Evolutionary conservation across 2,113 vertebrate genomes (phyloP).

Genomic region (Nasalis larvatus): DNA sequence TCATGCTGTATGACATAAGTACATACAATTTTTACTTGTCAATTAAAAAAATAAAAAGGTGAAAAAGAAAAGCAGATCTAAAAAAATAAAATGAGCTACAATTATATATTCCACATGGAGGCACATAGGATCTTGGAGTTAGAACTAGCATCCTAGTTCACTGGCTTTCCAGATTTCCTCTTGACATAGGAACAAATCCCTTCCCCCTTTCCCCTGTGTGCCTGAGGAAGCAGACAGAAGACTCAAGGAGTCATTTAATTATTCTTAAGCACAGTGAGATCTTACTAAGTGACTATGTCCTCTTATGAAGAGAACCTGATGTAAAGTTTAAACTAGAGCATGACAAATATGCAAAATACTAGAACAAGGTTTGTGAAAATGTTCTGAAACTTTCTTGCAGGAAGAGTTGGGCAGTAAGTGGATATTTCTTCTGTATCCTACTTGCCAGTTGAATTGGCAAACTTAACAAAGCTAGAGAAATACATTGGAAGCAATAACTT

Average conservation of each 20-base stretch:
- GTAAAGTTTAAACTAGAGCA: background rate
- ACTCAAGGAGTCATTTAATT: background rate
- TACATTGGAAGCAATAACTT: slow-evolving; percentile 34
- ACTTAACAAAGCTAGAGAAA: slow-evolving; percentile 32
- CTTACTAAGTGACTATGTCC: background rate
- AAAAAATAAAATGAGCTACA: background rate
- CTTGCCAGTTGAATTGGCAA: background rate
- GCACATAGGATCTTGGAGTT: background rate
- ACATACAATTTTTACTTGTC: background rate
- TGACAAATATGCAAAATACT: background rate
- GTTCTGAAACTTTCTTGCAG: background rate
- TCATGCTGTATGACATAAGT: background rate
- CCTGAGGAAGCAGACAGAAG: background rate
- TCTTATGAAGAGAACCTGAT: background rate
- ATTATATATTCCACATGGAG: background rate
- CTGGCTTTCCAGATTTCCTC: background rate
- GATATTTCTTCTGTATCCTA: background rate
- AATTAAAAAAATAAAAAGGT: background rate
- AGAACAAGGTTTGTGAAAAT: background rate
- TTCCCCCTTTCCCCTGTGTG: background rate
- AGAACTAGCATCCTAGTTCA: background rate
- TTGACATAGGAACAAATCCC: background rate
- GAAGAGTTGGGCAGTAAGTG: background rate
- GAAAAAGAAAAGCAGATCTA: background rate
- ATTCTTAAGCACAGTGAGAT: background rate